Conservation (phyloP, 2,113 vertebrate species). For the Cricetomys ansorgei region DNA sequence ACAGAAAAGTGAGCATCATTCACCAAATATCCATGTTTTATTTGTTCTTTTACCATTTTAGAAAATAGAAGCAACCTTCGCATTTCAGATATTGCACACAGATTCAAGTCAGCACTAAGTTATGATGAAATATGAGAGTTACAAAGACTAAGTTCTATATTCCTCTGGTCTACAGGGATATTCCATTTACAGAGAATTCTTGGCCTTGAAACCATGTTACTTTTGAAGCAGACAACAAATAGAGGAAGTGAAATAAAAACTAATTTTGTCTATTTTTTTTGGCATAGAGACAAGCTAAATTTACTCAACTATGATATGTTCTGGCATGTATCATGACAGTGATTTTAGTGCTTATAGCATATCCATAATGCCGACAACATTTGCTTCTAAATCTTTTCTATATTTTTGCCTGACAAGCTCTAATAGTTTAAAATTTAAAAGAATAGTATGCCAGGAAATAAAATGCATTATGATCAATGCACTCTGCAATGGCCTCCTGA, state of each 20-base stretch:
- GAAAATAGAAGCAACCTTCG: background rate
- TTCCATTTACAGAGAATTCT: background rate
- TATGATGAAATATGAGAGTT: slow-evolving; percentile 47
- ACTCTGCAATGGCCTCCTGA: background rate
- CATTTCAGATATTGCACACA: slow-evolving; percentile 22
- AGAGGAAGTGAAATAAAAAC: background rate
- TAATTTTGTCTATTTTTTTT: slow-evolving; percentile 5
- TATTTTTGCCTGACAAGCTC: slow-evolving; percentile 45
- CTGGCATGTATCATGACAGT: background rate
- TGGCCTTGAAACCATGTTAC: background rate
- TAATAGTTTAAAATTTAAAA: slow-evolving; percentile 43
- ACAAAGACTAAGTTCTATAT: background rate
- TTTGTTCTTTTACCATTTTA: background rate
- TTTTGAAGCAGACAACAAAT: slow-evolving; percentile 7
- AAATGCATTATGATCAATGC: slow-evolving; percentile 72
- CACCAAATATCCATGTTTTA: background rate
- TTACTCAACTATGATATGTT: background rate
- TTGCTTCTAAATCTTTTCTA: slow-evolving; percentile 22
- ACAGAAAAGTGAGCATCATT: slow-evolving; percentile 27
- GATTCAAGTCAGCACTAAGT: background rate
- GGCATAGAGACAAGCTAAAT: background rate
- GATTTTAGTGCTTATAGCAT: background rate
- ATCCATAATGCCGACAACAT: background rate
- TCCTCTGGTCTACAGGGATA: background rate
- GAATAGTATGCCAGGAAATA: slow-evolving; percentile 7